Evolutionary conservation across 2,113 vertebrate species (phyloP), one percentile per base, ranked within the genome.

Genomic region (Delphinapterus leucas): DNA sequence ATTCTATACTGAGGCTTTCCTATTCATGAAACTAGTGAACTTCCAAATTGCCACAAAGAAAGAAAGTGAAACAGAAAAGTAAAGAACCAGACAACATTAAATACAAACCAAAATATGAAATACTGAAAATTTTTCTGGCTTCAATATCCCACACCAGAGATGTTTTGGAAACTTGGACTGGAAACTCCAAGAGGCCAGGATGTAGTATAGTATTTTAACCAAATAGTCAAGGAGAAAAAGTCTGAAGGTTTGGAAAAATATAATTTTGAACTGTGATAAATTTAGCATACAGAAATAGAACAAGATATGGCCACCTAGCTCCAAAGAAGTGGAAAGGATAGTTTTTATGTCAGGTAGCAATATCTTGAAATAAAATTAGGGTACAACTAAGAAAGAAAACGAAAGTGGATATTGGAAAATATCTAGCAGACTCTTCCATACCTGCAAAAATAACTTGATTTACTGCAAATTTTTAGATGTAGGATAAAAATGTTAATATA

Each of bases 51-150:
- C 18, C 6, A 36, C 9, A 12, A 84, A 65, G 21, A 91, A 84
- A 91, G 21, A 79, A 90, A 96, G 26, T 68, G 36, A 86, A 90
- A 82, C 58, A 86, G 15, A 87, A 82, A 74, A 92, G 18, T 76
- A 53, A 85, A 79, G 44, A 96, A 77, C 7, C 6, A 74, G 53
- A 73, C 58, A 70, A 67, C 26, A 33, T 67, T 95, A 93, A 90
- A 70, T 33, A 61, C 8, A 85, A 92, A 60, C 36, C 58, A 88
- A 74, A 82, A 76, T 77, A 9, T 76, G 44, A 92, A 81, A 73
- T 15, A 82, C 41, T 74, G 38, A 21, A 44, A 93, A 65, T 17
- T 76, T 61, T 60, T 85, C n/a, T 93, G 12, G 12, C 10, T 73
- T 67, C 36, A 68, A 4, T 61, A n/a, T 36, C 47, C 53, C n/a